Conservation (phyloP, 2,888 invertebrate genomes). For the Drosophila prostipennis region DNA sequence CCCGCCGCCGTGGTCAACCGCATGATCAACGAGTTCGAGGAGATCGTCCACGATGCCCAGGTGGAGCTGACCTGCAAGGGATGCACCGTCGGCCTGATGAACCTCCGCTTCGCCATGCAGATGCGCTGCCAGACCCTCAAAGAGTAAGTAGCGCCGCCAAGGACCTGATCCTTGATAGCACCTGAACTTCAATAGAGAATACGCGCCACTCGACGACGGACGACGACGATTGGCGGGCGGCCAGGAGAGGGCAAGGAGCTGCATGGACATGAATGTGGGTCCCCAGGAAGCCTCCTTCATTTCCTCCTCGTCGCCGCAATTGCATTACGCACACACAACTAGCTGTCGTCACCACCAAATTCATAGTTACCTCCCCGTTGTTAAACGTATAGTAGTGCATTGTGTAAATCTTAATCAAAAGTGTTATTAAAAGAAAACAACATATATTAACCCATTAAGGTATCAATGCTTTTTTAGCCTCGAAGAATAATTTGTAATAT, state of each 20-base stretch:
- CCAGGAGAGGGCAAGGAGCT: not conserved
- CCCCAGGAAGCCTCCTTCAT: slow-evolving; percentile 11
- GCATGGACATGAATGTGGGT: slow-evolving; percentile 13
- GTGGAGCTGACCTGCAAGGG: slow-evolving; percentile 66
- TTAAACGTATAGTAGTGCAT: slow-evolving; percentile 33
- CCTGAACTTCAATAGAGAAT: slow-evolving; percentile 56
- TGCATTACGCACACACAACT: slow-evolving; percentile 57
- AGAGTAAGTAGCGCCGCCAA: slow-evolving; percentile 56
- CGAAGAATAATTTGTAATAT: not conserved
- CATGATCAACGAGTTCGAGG: slow-evolving; percentile 30
- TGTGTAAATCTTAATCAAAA: slow-evolving; percentile 33
- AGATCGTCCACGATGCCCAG: slow-evolving; percentile 50
- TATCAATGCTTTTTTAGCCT: too few relatives aligned
- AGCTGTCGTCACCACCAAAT: slow-evolving; percentile 52
- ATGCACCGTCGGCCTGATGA: slow-evolving; percentile 60
- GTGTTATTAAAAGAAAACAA: too few relatives aligned
- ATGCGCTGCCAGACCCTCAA: slow-evolving; percentile 51
- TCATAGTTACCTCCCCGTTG: slow-evolving; percentile 49
- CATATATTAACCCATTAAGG: too few relatives aligned
- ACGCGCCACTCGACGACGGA: slow-evolving; percentile 22
- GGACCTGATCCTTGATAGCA: slow-evolving; percentile 44
- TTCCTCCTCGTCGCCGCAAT: slow-evolving; percentile 36
- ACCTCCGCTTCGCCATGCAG: slow-evolving; percentile 43
- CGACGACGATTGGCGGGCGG: slow-evolving; percentile 20
- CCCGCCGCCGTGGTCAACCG: slow-evolving; percentile 46